phyloP scores from a whole-genome alignment of 2,113 vertebrate genomes.

The Panthera tigris region DNA sequence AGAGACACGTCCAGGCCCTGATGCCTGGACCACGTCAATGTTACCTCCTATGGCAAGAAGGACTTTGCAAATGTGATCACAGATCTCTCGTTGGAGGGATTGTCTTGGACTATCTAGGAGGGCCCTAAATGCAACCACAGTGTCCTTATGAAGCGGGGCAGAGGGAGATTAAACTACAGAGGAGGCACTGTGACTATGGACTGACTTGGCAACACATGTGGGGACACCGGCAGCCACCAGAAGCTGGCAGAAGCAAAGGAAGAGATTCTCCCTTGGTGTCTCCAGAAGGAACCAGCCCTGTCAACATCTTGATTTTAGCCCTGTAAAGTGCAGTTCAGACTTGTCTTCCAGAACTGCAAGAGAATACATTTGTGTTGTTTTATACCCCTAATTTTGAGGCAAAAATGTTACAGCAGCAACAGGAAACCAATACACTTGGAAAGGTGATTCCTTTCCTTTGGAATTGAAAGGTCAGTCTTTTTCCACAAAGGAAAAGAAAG shows the following conservation, averaged over 20 bases:
- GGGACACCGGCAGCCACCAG: neutral
- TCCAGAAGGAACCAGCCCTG: neutral
- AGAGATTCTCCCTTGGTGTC: neutral
- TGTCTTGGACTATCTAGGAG: neutral
- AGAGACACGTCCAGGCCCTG: neutral
- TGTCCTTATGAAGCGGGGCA: neutral
- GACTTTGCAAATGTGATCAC: neutral
- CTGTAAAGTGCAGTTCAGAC: neutral
- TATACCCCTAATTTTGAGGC: neutral
- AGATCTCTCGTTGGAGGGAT: neutral
- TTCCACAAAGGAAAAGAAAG: neutral
- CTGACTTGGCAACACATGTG: neutral
- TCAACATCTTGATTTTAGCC: neutral
- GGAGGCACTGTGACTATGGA: neutral
- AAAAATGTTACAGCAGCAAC: neutral
- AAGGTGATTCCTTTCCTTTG: neutral
- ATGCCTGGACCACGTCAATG: neutral
- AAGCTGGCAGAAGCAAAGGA: neutral
- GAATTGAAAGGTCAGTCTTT: neutral
- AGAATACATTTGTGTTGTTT: neutral
- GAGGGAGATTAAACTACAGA: neutral
- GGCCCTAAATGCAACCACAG: neutral
- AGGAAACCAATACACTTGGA: neutral
- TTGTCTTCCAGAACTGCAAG: neutral
- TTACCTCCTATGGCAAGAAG: neutral